A percentile compares a stretch with the other conserved stretches of the same genome.
These are phyloP conservation scores for Sebastes kiyomatsui DNA, from an alignment of 2,797 vertebrate species.

Conservation along the genomic window DNA sequence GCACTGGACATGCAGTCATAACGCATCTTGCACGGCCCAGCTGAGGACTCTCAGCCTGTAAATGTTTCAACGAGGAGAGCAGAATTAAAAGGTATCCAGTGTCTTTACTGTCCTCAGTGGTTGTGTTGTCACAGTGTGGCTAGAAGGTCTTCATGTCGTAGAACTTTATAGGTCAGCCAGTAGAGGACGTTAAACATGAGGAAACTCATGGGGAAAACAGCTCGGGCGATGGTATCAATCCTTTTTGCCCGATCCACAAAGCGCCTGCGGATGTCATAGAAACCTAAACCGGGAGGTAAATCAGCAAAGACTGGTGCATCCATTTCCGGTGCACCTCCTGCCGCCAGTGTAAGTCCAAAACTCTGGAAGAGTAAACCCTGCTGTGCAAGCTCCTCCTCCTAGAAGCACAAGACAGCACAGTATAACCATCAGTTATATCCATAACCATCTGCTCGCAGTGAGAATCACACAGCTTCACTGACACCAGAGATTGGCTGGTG, in stretches of 20 bases:
- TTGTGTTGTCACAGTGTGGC: slow-evolving; percentile 70
- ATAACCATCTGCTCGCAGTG: too few relatives aligned
- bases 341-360: slow-evolving; percentile 84
- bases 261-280: slow-evolving; percentile 83
- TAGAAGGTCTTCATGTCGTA: slow-evolving; percentile 87
- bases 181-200: slow-evolving; percentile 96
- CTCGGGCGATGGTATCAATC: slow-evolving; percentile 92
- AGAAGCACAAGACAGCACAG: slow-evolving; percentile 22
- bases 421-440: neutral
- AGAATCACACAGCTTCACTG: neutral
- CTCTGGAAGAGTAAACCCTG: slow-evolving; percentile 87
- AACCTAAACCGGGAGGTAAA: slow-evolving; percentile 79
- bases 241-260: slow-evolving; percentile 90
- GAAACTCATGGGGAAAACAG: slow-evolving; percentile 93
- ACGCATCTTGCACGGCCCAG: slow-evolving; percentile 27
- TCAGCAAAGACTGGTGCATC: slow-evolving; percentile 84
- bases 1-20: slow-evolving; percentile 57
- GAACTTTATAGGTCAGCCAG: slow-evolving; percentile 94
- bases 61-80: slow-evolving; percentile 57
- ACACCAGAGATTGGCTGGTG: neutral
- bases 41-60: slow-evolving; percentile 52
- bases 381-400: slow-evolving; percentile 89
- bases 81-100: slow-evolving; percentile 29
- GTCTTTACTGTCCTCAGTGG: slow-evolving; percentile 19
- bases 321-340: slow-evolving; percentile 77